Evolutionary conservation across 1,140 invertebrate genomes (phyloP), one percentile per base, ranked within the genome.

Genomic region (Homalodisca vitripennis): DNA sequence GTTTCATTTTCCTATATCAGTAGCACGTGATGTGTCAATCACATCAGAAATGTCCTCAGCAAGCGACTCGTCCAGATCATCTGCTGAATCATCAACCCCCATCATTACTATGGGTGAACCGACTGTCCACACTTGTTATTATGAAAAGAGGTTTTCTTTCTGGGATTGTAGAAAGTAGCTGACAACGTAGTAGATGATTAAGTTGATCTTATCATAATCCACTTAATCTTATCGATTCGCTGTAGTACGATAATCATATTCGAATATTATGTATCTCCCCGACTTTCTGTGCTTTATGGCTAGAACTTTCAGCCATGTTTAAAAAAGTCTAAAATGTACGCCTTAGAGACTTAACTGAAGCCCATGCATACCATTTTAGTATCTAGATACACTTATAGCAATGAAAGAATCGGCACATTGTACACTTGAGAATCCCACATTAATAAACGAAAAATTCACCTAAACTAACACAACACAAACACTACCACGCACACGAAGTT

Each of bases 21-120:
- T 92, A 68, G 92, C 84, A 74, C 90, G 84, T 73, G 90, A 92
- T 75, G 88, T 89, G 77, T 92, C 90, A 27, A 82, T 72, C 6
- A 77, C 78, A 73, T 84, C 84, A 3, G 86, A 88, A 77, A 85
- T 87, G 80, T 95, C 93, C 74, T 89, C 87, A 70, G 93, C 94
- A 79, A 95, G 92, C 80, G 92, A 94, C 84, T 96, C 93, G 80
- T 96, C 93, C 78, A 96, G 84, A 85, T 96, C 94, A 81, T 95
- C 93, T 72, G 92, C 92, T 57, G 92, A 95, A 81, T 97, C 94
- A 70, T 93, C 93, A 75, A 92, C 94, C 70, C 89, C 89, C 80
- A 95, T 93, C 78, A 90, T 89, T 81, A 88, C 91, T 78, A 87
- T 85, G 66, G 88, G 86, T 75, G 88, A 88, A 74, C 89, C 89